phyloP scores from a whole-genome alignment of 2,797 vertebrate genomes.

The Lepus townsendii region DNA sequence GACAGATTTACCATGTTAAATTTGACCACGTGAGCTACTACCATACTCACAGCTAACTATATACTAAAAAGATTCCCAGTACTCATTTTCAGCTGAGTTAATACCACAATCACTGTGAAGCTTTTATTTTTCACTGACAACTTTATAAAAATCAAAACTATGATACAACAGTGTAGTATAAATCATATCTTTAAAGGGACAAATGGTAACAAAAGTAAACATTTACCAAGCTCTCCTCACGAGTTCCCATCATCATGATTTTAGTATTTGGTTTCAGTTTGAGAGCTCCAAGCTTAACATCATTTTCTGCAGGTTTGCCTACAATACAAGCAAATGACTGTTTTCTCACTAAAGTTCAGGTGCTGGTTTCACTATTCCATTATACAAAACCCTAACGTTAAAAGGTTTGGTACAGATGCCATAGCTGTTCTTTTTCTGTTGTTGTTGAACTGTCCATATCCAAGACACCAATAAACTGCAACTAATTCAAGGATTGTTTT shows the following conservation, averaged over 20 bases:
- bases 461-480: conserved; percentile 46
- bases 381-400: conserved; percentile 73
- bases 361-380: conserved; percentile 77
- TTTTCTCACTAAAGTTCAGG: conserved; percentile 74
- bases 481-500: conserved; percentile 41
- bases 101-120: not conserved
- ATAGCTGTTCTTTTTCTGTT: not conserved
- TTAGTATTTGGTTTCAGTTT: conserved; percentile 99
- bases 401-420: conserved; percentile 53
- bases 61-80: conserved; percentile 34
- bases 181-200: conserved; percentile 72
- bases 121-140: conserved; percentile 61
- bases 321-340: conserved; percentile 82
- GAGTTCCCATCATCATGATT: conserved; percentile 99
- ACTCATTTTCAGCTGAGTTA: conserved; percentile 61
- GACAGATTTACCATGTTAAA: conserved; percentile 17
- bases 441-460: conserved; percentile 23
- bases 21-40: conserved; percentile 30
- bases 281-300: conserved; percentile 96
- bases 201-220: conserved; percentile 82
- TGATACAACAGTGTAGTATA: not conserved
- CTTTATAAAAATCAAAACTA: conserved; percentile 66
- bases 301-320: conserved; percentile 98
- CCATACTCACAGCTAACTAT: conserved; percentile 47
- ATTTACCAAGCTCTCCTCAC: conserved; percentile 98